Base-by-base conservation (phyloP, 2,113 vertebrate species). In the Circaetus cinerascens region DNA sequence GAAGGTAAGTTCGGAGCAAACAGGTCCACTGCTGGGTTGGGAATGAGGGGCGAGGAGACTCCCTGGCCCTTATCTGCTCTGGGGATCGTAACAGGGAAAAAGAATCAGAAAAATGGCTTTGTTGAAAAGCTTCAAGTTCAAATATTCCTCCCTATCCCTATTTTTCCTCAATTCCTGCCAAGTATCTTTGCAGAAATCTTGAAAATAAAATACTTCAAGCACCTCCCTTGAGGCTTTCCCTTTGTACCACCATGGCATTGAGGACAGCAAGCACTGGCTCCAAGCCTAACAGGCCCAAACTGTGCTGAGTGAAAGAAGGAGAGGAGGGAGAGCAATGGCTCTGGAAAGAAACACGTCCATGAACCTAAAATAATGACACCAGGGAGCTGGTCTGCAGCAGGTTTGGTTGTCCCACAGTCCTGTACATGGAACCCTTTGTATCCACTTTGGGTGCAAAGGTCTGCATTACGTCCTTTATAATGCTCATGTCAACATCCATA, bases 401-500 rank as follows among this genome's bases (percentile, higher is more conserved):
- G 34, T 53, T 8, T 13, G 62, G 11, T 36, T 45, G 56, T n/a
- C 51, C 46, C 15, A 19, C 15, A 16, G 45, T 6, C 48, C 30
- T 34, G 30, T 7, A 20, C 40, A 34, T 48, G 29, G 20, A 59
- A 26, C 27, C 13, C 56, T 51, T 55, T 41, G 32, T n/a, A 22
- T 11, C 56, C 62, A 30, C n/a, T 29, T 32, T 13, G 45, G n/a
- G 26, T 30, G 16, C 38, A 43, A 18, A 59, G 20, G 53, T 59
- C 43, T 69, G 55, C 11, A 18, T 62, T 25, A 14, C 0, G 6
- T 57, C 63, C 40, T 72, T 56, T 26, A 22, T 32, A 36, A 45
- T 3, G 11, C 27, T 30, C 0, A 0, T 36, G 15, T 51, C 45
- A 60, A 41, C n/a, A 22, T 7, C 46, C 7, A 10, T 6, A 5